These are phyloP conservation scores for Nomada hirtipes DNA, from an alignment of 2,888 invertebrate species.

Conservation along the genomic window DNA sequence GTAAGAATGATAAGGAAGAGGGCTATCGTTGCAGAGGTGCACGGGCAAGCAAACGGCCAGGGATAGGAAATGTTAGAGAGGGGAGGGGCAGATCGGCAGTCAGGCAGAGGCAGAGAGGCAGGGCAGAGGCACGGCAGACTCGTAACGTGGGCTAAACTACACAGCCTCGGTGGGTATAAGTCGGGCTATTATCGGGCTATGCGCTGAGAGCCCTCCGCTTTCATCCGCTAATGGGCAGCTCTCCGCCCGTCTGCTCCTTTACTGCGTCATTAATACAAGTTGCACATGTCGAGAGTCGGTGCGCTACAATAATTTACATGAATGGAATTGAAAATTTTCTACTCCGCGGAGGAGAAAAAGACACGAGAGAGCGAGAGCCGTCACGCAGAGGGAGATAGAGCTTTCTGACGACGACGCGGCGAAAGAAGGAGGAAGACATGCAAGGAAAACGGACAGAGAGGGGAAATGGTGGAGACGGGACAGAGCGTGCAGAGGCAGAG, in stretches of 20 bases:
- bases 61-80: constrained; percentile 54
- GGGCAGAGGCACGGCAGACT: constrained; percentile 72
- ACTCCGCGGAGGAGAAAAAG: constrained; percentile 82
- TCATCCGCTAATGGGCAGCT: constrained; percentile 84
- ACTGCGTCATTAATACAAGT: constrained; percentile 84
- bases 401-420: constrained; percentile 17
- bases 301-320: constrained; percentile 84
- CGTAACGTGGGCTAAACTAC: constrained; percentile 82
- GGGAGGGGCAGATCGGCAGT: constrained; percentile 59
- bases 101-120: constrained; percentile 67
- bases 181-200: constrained; percentile 84
- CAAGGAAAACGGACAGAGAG: constrained; percentile 49
- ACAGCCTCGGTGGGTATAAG: constrained; percentile 82
- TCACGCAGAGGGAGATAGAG: constrained; percentile 37
- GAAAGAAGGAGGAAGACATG: constrained; percentile 58
- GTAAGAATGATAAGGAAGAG: constrained; percentile 56
- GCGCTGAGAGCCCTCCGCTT: constrained; percentile 84
- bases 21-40: constrained; percentile 66
- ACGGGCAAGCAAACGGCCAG: constrained; percentile 79
- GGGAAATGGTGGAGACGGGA: constrained; percentile 8
- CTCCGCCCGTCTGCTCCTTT: constrained; percentile 84
- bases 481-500: constrained; percentile 16
- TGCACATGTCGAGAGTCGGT: constrained; percentile 84
- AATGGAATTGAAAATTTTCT: constrained; percentile 84
- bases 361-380: constrained; percentile 71